Evolutionary conservation across 2,797 vertebrate genomes (phyloP), one percentile per base, ranked within the genome.

Genomic region (Notoglanidium macrostoma): DNA sequence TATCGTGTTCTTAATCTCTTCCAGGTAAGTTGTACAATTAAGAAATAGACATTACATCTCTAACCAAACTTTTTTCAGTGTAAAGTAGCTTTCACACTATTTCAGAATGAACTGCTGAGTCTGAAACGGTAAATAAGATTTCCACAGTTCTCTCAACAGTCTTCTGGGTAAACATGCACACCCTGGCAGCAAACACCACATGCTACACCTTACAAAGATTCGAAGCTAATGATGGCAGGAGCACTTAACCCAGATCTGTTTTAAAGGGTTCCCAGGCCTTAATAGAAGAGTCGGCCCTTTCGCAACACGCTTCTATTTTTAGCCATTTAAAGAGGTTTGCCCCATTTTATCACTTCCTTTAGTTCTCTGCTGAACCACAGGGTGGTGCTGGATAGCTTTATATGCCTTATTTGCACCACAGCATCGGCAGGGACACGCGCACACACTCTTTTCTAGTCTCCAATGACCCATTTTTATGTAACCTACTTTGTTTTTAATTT

Each of bases 381-480:
- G 40, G 92, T 93, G 95, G 93, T 90, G 89, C 44, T 68, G 54
- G 21, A 32, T 35, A 15, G 87, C n/a, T 14, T 54, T 35, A 3
- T 55, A 3, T 17, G 4, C 40, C 55, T 3, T 26, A 87, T 73
- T 40, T 73, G 21, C 40, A 40, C 68, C 10, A 72, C 26, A 49
- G 86, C 63, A 73, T 29, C 76, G 11, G 29, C 51, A 32, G 10
- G 29, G 15, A 85, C 35, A 4, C 55, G 5, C 55, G 9, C 49
- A 49, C 49, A 49, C 49, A 49, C 61, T 84, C 83, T 35, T 81
- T 86, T 82, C 86, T 21, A 49, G 76, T 84, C 89, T 85, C 89
- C 87, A 46, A 67, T 93, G 93, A 93, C 93, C 92, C n/a, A 86
- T 92, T 93, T 76, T 89, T 87, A n/a, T 57, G 19, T 46, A 80